These are phyloP conservation scores for Heliconius nattereri DNA, from an alignment of 1,140 invertebrate species.

Conservation along the genomic window DNA sequence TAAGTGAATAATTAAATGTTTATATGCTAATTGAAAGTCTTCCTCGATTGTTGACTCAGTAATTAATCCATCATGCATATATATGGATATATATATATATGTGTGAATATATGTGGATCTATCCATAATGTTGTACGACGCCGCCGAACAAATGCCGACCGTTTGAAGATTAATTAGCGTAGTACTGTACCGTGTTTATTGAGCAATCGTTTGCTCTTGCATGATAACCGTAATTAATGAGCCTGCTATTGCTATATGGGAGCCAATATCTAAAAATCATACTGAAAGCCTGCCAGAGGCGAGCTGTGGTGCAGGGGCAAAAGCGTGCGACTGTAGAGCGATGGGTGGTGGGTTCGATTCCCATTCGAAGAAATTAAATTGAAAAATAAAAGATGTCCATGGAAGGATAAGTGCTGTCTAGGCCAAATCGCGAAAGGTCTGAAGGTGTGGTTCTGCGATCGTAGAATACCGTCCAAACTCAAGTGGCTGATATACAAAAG, in stretches of 20 bases:
- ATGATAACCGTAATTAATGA: background rate
- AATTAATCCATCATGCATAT: background rate
- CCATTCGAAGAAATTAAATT: too few relatives aligned
- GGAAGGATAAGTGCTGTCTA: too few relatives aligned
- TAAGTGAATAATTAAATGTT: background rate
- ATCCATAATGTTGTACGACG: background rate
- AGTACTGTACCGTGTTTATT: background rate
- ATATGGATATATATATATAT: background rate
- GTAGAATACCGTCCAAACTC: too few relatives aligned
- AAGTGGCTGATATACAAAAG: too few relatives aligned
- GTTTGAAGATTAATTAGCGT: constrained; percentile 7
- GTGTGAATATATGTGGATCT: background rate
- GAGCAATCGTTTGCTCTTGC: constrained; percentile 3
- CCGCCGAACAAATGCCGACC: background rate
- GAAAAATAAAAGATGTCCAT: too few relatives aligned
- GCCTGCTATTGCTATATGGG: background rate
- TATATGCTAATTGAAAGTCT: constrained; percentile 5
- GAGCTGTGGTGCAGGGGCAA: too few relatives aligned
- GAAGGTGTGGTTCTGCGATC: too few relatives aligned
- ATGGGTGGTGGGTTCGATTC: too few relatives aligned
- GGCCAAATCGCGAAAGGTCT: too few relatives aligned
- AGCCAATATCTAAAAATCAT: background rate
- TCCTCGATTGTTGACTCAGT: background rate
- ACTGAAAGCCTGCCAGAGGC: too few relatives aligned
- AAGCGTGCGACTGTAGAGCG: too few relatives aligned